Evolutionary conservation across 2,113 vertebrate species (phyloP), one percentile per base, ranked within the genome.

Genomic region (Galeopterus variegatus): DNA sequence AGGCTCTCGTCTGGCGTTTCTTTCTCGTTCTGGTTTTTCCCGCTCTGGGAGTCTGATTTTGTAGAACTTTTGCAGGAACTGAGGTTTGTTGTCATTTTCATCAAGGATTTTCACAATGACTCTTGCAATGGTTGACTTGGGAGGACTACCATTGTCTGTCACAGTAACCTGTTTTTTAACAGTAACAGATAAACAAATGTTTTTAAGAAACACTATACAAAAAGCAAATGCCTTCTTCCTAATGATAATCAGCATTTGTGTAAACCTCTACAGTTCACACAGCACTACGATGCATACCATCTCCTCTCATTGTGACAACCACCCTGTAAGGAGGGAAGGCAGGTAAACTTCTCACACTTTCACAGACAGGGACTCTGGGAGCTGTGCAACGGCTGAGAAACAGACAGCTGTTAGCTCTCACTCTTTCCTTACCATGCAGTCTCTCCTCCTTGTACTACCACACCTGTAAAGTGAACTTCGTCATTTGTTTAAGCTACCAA

Each of bases 11-110:
- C 96, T 99, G 1, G 96, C 83, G 1, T 96, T 95, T 67, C 99
- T 98, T 65, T 99, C 99, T 82, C 98, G 98, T 54, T 99, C 99
- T 0, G 98, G 98, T 79, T 98, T 99, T 76, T 99, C 99, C 1
- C 99, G 98, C 97, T 99, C 99, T 0, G 99, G 99, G n/a, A 99
- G 99, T 24, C 97, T 99, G 97, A 99, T 99, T 98, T 99, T 99
- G 97, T 99, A 99, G 98, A 99, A 99, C 98, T 99, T 99, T 97
- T 99, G 99, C 96, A 99, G 97, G 98, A 99, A 99, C 95, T 99
- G 96, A 5, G 99, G 99, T 48, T 99, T 99, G 98, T 99, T 99
- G 98, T 99, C 99, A 58, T 99, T 99, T 98, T 99, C 99, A 93
- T 99, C 99, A 3, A 99, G 99, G 79, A 99, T 99, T 97, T 99